Evolutionary conservation across 2,797 vertebrate species (phyloP).

Genomic region (Telmatherina bonti): DNA sequence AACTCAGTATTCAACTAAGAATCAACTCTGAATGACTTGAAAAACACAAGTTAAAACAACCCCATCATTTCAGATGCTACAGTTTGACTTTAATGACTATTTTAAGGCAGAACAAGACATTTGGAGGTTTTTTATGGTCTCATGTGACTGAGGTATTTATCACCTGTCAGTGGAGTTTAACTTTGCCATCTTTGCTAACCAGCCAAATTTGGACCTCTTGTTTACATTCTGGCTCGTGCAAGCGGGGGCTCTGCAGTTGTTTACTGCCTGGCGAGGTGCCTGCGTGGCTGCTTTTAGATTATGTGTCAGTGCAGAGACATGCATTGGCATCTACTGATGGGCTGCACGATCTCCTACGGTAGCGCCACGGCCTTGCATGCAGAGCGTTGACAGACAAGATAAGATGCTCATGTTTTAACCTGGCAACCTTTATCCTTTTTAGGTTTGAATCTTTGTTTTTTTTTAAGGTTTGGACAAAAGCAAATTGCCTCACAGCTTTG

Average conservation of each 20-base stretch:
- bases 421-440: too few relatives aligned
- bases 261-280: constrained; percentile 60
- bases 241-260: constrained; percentile 42
- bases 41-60: too few relatives aligned
- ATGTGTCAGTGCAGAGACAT: constrained; percentile 62
- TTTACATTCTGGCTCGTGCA: constrained; percentile 50
- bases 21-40: too few relatives aligned
- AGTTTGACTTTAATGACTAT: not conserved
- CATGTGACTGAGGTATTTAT: constrained; percentile 10
- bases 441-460: too few relatives aligned
- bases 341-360: not conserved
- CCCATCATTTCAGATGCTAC: not conserved
- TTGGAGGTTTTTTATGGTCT: not conserved
- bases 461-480: too few relatives aligned
- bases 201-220: constrained; percentile 31
- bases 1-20: too few relatives aligned
- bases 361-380: not conserved
- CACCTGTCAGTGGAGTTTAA: not conserved
- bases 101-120: not conserved
- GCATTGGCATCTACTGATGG: constrained; percentile 47
- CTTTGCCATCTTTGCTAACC: constrained; percentile 6
- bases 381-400: not conserved
- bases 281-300: constrained; percentile 66
- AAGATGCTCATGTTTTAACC: too few relatives aligned
- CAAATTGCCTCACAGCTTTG: constrained; percentile 1